Evolutionary conservation across 53 echinoderm and acorn worm genomes (phyloP), one percentile per base, ranked within the genome.

Genomic region (Astropecten irregularis): DNA sequence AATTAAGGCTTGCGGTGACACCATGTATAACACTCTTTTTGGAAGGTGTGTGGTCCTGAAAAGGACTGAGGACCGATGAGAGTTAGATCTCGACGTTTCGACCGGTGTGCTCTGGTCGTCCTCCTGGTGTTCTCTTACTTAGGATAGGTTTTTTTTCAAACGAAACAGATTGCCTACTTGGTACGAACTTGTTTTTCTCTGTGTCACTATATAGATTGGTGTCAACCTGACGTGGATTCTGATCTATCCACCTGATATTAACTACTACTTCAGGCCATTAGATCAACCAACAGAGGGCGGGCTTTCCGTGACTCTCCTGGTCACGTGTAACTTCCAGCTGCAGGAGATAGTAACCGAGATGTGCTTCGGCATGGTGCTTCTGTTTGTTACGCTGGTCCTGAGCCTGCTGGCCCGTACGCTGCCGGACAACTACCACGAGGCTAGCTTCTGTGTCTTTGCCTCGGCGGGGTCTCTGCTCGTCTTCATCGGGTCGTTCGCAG

Each of bases 341-440:
- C 71, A 49, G 7, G 90, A 95, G 49, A 88, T 84, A 0, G 70
- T 93, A 16, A 83, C 90, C 28, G 86, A 85, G 44, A 59, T 95
- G 26, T 32, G 86, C 66, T 90, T 84, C 84, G 90, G 86, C 77
- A 9, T 83, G 35, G 37, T 88, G 5, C 88, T 95, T 49, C 73
- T 95, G 3, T 19, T 88, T 21, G 56, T 90, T 16, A 83, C 88
- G 49, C 83, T 89, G 61, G 58, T 81, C 46, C 90, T 92, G 56
- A 86, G 87, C 66, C 84, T 93, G 42, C 83, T 92, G 2, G 95
- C 92, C 16, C 90, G 92, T 5, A 85, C 86, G 13, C 83, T 95
- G 30, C 95, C 95, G 0, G 95, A 95, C 82, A 95, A 95, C 72
- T 90, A 93, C 83, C 88, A 88, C 82, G 95, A 95, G 72, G 79